Evolutionary conservation across 1,140 invertebrate genomes (phyloP).

Genomic region (Ridgeia piscesae): DNA sequence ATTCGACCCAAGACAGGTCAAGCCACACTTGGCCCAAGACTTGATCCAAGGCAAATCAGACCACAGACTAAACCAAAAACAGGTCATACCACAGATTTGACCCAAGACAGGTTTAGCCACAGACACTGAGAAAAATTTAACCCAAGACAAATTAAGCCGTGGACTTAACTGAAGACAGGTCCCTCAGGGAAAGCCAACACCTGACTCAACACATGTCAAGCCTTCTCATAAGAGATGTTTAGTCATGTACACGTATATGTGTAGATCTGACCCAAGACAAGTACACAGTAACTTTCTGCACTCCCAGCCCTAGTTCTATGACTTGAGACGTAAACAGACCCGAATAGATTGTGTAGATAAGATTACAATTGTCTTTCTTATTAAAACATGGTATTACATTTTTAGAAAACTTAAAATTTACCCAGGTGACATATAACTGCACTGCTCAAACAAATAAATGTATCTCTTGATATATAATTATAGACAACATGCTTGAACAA

Average conservation of each 20-base stretch:
- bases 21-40: neutral
- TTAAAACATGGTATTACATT: neutral
- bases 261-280: neutral
- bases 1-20: neutral
- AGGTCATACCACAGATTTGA: neutral
- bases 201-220: neutral
- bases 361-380: neutral
- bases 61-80: neutral
- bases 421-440: neutral
- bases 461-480: too few species aligned
- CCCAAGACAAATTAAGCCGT: neutral
- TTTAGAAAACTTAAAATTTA: neutral
- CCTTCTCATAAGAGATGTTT: too few species aligned
- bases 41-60: neutral
- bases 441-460: neutral
- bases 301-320: neutral
- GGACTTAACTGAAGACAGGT: neutral
- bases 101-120: neutral
- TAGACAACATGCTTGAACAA: neutral
- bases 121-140: too few species aligned
- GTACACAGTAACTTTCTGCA: neutral
- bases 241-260: too few species aligned
- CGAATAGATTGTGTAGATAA: neutral
- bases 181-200: neutral
- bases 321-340: neutral